Evolutionary conservation across 2,888 invertebrate species (phyloP).

Genomic region (Morinoia aosen): DNA sequence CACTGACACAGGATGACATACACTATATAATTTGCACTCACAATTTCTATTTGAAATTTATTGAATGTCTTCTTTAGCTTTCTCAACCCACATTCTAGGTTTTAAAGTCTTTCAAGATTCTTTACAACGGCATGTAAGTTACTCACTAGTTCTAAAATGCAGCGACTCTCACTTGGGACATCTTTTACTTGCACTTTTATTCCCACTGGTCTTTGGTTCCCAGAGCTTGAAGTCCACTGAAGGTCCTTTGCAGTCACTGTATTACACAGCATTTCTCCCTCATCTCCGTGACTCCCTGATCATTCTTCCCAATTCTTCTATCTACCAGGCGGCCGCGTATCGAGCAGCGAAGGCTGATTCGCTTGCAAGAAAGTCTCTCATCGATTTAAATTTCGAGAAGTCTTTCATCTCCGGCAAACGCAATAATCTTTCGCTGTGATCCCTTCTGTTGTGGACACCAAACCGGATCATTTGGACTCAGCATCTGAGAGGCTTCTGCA

Average conservation of each 20-base stretch:
- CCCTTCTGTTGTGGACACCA: constrained; percentile 51
- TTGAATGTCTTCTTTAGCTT: background rate
- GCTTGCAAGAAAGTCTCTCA: constrained; percentile 8
- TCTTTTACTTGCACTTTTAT: background rate
- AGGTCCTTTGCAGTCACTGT: background rate
- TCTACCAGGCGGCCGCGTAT: background rate
- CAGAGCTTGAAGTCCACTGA: background rate
- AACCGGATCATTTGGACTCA: constrained; percentile 41
- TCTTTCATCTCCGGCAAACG: constrained; percentile 36
- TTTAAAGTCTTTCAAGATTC: background rate
- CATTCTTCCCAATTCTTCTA: background rate
- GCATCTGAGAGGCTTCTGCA: constrained; percentile 22
- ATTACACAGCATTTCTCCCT: background rate
- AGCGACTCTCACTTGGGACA: background rate
- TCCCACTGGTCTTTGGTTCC: background rate
- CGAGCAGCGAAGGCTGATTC: background rate
- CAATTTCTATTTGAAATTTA: background rate
- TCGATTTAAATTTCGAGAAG: constrained; percentile 34
- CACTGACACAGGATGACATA: background rate
- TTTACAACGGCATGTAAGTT: background rate
- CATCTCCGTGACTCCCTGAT: background rate
- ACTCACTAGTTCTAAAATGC: background rate
- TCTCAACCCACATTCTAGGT: background rate
- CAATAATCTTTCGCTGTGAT: constrained; percentile 38
- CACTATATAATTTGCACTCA: background rate